Base-by-base conservation (phyloP, 2,888 invertebrate genomes). In the Coelopa pilipes region DNA sequence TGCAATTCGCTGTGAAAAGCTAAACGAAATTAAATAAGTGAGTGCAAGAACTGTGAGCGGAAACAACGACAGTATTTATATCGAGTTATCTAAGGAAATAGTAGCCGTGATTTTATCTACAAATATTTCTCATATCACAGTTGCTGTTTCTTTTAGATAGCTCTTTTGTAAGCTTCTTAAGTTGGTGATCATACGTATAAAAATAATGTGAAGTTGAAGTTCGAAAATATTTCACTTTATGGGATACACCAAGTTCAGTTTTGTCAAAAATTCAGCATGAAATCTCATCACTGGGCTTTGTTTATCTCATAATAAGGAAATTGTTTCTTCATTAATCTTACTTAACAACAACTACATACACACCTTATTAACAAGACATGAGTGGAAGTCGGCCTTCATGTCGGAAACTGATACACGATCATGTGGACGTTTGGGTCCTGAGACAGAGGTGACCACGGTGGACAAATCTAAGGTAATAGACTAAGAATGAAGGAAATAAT, bases 391-490 rank as follows among this genome's bases (percentile, higher is more conserved):
- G 13, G 89, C 88, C 86, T 97, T 96, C 96, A 99, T 97, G 60
- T 94, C 93, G 0, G 92, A 88, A 0, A 98, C 96, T 0, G 97
- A 92, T 4, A 99, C 97, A 24, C 97, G 90, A 89, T 99, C 99
- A 81, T 99, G 99, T 0, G 99, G 99, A 70, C 99, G 89, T 86
- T 99, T 99, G 0, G 99, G 99, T 0, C 99, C 99, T 75, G 97
- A 97, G 15, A 98, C 94, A 21, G 97, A 98, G 1, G 98, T 96
- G 68, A 96, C 96, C 0, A 99, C 96, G 0, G 94, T 93, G 0
- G 90, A 87, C 62, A 99, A 89, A 85, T 99, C 98, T 79, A 99
- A 86, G 60, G 94, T 45, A 46, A 86, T 82, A 60, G 81, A 81
- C 81, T 84, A 53, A 75, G 72, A 55, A n/a, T 5, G 1, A 50